These are phyloP conservation scores for Aselliscus stoliczkanus DNA, from an alignment of 2,797 vertebrate genomes.

Conservation along the genomic window DNA sequence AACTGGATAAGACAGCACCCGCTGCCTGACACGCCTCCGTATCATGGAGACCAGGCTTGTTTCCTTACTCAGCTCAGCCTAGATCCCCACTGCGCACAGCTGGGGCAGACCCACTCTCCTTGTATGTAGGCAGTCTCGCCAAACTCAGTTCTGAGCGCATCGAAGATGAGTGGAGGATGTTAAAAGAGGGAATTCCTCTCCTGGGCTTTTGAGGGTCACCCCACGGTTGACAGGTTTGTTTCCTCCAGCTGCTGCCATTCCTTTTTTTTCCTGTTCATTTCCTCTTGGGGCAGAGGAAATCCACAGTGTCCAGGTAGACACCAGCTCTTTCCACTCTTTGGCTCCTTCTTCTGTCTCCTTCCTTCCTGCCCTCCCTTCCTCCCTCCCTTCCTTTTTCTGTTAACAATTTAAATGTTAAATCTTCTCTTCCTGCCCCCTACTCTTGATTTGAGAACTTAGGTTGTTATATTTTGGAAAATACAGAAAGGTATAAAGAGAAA, in stretches of 20 bases:
- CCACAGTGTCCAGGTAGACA: rapidly evolving
- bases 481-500: neutral
- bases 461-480: conserved; percentile 36
- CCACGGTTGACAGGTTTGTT: neutral
- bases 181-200: neutral
- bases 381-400: neutral
- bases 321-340: neutral
- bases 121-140: rapidly evolving
- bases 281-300: neutral
- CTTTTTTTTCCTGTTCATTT: neutral
- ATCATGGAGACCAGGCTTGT: neutral
- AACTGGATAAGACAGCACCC: neutral
- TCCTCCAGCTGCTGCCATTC: neutral
- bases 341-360: neutral
- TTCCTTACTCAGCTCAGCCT: neutral
- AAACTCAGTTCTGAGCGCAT: neutral
- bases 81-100: neutral
- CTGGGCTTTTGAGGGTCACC: neutral
- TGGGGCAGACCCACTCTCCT: neutral
- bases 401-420: neutral
- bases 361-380: neutral
- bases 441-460: neutral
- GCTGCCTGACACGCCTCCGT: neutral
- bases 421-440: neutral
- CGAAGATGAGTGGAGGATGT: neutral